phyloP scores from a whole-genome alignment of 2,113 vertebrate species.

The Caranx ignobilis region DNA sequence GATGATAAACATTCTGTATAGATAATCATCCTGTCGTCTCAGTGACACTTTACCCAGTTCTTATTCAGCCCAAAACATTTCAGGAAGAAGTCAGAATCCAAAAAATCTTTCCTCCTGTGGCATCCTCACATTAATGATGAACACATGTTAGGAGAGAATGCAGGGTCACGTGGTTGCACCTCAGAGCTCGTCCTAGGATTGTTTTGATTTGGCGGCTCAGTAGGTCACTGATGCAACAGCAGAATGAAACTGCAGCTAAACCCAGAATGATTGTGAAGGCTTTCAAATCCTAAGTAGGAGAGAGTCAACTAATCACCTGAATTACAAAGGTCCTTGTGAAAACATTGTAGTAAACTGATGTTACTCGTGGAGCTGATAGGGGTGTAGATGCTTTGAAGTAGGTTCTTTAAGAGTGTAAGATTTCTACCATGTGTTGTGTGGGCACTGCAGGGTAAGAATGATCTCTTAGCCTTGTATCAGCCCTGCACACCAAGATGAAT shows the following conservation, averaged over 20 bases:
- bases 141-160: constrained; percentile 12
- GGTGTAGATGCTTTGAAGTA: not conserved
- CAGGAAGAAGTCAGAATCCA: constrained; percentile 1
- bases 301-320: too few species aligned
- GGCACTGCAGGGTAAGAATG: not conserved
- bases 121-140: constrained; percentile 17
- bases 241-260: not conserved
- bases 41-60: constrained; percentile 36
- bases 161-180: constrained; percentile 1
- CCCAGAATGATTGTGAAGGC: not conserved
- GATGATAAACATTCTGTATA: constrained; percentile 15
- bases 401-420: not conserved
- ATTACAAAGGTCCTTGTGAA: too few species aligned
- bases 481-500: not conserved
- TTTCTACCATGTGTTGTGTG: not conserved
- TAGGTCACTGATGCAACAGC: not conserved
- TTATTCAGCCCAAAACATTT: constrained; percentile 5
- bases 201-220: not conserved
- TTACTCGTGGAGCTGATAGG: not conserved
- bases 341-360: too few species aligned
- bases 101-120: not conserved
- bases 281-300: not conserved
- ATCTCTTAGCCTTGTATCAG: not conserved
- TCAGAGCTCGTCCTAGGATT: not conserved
- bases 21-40: constrained; percentile 43